phyloP scores from a whole-genome alignment of 2,113 vertebrate genomes.

The Neoarius graeffei region DNA sequence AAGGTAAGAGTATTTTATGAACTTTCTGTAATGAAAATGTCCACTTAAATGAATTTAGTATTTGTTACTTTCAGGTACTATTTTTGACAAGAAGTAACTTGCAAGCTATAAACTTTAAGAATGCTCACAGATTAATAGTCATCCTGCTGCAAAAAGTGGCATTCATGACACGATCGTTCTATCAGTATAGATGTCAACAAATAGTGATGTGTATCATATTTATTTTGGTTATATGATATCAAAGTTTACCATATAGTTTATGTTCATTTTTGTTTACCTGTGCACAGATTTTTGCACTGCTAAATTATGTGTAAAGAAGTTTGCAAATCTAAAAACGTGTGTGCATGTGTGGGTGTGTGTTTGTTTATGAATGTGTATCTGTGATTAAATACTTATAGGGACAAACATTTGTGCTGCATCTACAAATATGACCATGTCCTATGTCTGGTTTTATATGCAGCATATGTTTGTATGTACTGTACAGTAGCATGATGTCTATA shows the following conservation, averaged over 20 bases:
- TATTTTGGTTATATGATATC: neutral
- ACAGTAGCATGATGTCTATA: neutral
- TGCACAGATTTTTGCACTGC: neutral
- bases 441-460: neutral
- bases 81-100: neutral
- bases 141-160: neutral
- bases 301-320: neutral
- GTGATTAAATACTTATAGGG: neutral
- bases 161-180: neutral
- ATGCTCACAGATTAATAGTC: neutral
- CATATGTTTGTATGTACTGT: neutral
- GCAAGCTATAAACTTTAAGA: neutral
- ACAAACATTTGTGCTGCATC: neutral
- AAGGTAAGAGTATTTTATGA: constrained; percentile 24
- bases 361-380: neutral
- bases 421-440: neutral
- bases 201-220: neutral
- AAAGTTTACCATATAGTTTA: neutral
- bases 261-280: neutral
- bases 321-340: neutral
- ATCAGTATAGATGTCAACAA: neutral
- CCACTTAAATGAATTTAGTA: neutral
- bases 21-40: neutral
- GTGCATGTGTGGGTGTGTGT: neutral
- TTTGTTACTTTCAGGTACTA: neutral